Conservation (phyloP, 2,888 invertebrate species). For the Schrankia costaestrigalis region DNA sequence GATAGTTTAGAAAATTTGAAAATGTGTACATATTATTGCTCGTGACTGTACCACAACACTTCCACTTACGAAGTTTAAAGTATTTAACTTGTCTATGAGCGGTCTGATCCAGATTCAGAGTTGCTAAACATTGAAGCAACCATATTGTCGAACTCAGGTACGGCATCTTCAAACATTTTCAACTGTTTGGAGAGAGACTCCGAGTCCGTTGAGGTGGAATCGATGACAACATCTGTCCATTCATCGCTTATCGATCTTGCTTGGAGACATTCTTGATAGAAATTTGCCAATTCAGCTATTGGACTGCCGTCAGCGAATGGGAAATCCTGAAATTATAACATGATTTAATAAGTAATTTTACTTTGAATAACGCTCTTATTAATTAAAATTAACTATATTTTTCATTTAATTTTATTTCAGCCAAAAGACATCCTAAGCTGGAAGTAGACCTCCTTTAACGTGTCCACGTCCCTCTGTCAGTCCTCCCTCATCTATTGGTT, state of each 20-base stretch:
- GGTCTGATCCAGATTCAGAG: constrained; percentile 53
- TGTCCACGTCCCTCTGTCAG: too few species aligned
- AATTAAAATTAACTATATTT: background rate
- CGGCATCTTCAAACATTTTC: constrained; percentile 86
- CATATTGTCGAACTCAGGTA: constrained; percentile 88
- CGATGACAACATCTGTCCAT: constrained; percentile 47
- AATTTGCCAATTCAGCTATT: constrained; percentile 87
- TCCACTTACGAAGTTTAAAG: too few species aligned
- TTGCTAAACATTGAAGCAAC: constrained; percentile 84
- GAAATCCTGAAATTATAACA: constrained; percentile 82
- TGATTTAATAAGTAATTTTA: background rate
- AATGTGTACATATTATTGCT: too few species aligned
- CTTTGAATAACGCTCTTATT: too few species aligned
- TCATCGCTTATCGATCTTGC: constrained; percentile 74
- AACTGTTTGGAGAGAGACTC: constrained; percentile 86
- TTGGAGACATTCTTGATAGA: constrained; percentile 89
- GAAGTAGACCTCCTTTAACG: too few species aligned
- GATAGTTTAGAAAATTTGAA: too few species aligned
- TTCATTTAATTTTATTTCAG: too few species aligned
- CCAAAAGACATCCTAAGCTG: too few species aligned
- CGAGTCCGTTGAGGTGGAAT: constrained; percentile 44
- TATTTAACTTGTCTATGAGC: too few species aligned
- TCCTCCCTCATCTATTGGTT: too few species aligned
- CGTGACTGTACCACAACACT: too few species aligned
- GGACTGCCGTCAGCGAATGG: constrained; percentile 88